These are phyloP conservation scores for Pherbina coryleti DNA, from an alignment of 2,888 invertebrate genomes.

Conservation along the genomic window DNA sequence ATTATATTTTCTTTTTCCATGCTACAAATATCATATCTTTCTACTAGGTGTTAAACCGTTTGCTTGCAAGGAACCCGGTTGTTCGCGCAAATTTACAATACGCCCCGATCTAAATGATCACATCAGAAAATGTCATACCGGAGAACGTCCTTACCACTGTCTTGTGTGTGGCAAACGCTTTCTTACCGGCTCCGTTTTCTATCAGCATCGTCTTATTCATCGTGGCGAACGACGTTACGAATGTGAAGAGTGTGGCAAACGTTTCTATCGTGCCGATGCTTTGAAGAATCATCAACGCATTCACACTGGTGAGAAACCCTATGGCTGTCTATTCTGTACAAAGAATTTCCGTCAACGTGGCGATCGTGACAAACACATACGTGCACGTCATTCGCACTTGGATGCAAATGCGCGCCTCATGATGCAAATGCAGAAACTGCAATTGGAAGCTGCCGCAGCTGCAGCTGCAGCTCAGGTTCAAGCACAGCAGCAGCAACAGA, in stretches of 20 bases:
- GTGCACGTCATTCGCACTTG: conserved; percentile 71
- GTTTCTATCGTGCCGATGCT: conserved; percentile 76
- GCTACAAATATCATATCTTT: neutral
- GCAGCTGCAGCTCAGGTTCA: conserved; percentile 46
- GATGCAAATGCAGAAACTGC: conserved; percentile 67
- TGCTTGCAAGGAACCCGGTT: conserved; percentile 74
- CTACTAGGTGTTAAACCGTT: conserved; percentile 74
- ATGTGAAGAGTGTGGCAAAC: conserved; percentile 75
- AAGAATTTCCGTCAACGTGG: conserved; percentile 73
- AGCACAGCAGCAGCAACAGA: conserved; percentile 32
- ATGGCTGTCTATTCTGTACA: conserved; percentile 71
- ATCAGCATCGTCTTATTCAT: conserved; percentile 76
- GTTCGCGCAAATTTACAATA: conserved; percentile 75
- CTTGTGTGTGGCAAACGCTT: conserved; percentile 75
- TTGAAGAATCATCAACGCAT: conserved; percentile 75
- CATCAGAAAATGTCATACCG: conserved; percentile 75
- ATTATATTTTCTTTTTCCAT: neutral
- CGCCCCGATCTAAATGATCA: conserved; percentile 76
- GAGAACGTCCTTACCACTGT: conserved; percentile 76
- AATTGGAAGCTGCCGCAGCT: conserved; percentile 64
- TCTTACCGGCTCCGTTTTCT: conserved; percentile 75
- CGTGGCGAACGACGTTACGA: conserved; percentile 76
- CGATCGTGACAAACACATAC: conserved; percentile 73
- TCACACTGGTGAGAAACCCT: conserved; percentile 74
- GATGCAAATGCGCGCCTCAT: conserved; percentile 66